Percentiles rank a stretch among this genome's conserved stretches.
Evolutionary conservation across 2,113 vertebrate genomes (phyloP).

Genomic region (Pao palembangensis): DNA sequence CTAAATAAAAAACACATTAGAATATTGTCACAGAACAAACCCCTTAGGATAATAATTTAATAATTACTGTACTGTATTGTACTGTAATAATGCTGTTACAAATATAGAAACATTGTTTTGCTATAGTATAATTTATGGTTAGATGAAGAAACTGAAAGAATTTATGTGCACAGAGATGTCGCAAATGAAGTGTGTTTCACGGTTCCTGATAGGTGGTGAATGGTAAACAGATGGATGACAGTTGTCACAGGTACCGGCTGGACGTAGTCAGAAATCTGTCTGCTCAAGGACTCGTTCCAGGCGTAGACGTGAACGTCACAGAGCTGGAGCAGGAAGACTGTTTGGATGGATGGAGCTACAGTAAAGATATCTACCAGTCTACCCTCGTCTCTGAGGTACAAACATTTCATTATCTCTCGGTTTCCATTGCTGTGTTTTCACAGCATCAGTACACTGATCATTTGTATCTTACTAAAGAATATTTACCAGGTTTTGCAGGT

Average conservation of each 20-base stretch:
- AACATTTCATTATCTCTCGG: background rate
- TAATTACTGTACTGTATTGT: no score
- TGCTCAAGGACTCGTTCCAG: constrained; percentile 40
- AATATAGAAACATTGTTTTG: no score
- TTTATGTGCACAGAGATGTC: background rate
- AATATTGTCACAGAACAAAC: no score
- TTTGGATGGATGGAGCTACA: constrained; percentile 72
- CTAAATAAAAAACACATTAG: no score
- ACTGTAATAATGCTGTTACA: no score
- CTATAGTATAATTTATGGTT: no score
- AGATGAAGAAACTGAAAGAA: background rate
- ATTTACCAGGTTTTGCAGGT: no score
- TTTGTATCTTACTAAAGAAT: no score
- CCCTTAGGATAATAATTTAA: no score
- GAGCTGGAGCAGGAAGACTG: constrained; percentile 60
- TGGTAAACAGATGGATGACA: constrained; percentile 51
- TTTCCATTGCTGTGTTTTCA: background rate
- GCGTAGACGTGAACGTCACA: constrained; percentile 59
- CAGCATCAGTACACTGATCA: no score
- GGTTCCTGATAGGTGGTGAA: constrained; percentile 38
- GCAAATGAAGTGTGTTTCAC: background rate
- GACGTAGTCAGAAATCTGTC: constrained; percentile 65
- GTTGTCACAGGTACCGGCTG: constrained; percentile 67
- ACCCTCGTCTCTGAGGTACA: constrained; percentile 68
- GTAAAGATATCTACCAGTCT: constrained; percentile 63